Evolutionary conservation across 2,888 invertebrate species (phyloP), one percentile per base, ranked within the genome.

Genomic region (Bellardia bayeri): DNA sequence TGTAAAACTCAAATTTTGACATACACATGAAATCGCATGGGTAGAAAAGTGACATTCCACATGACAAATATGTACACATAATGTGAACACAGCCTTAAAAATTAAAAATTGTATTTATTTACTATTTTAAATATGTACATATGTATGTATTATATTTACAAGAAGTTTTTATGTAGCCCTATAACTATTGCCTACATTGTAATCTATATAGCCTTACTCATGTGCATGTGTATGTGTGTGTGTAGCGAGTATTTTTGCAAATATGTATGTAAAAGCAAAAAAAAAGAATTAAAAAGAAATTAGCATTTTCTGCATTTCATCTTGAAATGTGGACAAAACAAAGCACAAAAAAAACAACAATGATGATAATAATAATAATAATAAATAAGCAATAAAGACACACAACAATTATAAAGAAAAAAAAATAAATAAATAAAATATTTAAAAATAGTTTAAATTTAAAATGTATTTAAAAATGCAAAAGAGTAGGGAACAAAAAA

Each of bases 261-360:
- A 88, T 33, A n/a, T n/a, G n/a, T n/a, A n/a, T n/a, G n/a, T n/a
- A 5, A 89, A 89, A 66, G 82, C 87, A 88, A 51, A 13, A 63
- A 49, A n/a, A 51, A 7, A 9, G 66, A 45, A 49, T 23, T 9
- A 82, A 82, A 81, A 85, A 69, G 83, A 87, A 88, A 88, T 88
- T 86, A 88, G 83, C 84, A 40, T 45, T 66, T 69, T 58, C 86
- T 80, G 74, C 69, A 78, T 88, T 75, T 85, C 30, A 74, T 74
- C 66, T 83, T 72, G 45, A 86, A 82, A 82, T 72, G 72, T 79
- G 49, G 16, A 58, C 51, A 58, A 72, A 84, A 79, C 23, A 71
- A 49, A 84, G 30, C 13, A 76, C 42, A 45, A n/a, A 64, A 74
- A 16, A 72, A 42, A 61, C 6, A 37, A n/a, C 7, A 64, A 33